These are phyloP conservation scores for Aphodius sticticus DNA, from an alignment of 2,888 invertebrate species.

Conservation along the genomic window DNA sequence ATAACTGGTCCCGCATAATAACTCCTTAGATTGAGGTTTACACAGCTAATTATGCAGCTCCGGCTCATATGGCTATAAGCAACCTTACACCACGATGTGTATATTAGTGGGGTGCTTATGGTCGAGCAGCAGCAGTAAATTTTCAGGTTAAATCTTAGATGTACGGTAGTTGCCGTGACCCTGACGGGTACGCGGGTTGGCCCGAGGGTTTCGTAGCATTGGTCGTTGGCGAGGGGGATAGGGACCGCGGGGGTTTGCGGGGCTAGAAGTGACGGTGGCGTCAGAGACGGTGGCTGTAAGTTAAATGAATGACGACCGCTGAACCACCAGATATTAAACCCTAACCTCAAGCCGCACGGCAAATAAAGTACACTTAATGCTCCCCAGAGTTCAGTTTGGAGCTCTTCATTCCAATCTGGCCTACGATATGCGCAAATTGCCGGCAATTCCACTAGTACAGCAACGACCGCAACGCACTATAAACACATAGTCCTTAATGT, in stretches of 20 bases:
- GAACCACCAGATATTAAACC: conserved; percentile 60
- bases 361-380: conserved; percentile 59
- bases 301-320: conserved; percentile 59
- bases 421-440: conserved; percentile 44
- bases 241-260: conserved; percentile 4
- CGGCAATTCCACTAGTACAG: conserved; percentile 31
- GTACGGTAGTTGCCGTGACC: conserved; percentile 27
- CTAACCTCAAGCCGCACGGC: conserved; percentile 57
- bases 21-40: neutral
- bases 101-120: conserved; percentile 34
- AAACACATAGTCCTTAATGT: neutral
- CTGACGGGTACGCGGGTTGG: conserved; percentile 23
- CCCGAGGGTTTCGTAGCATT: conserved; percentile 23
- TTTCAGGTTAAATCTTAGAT: conserved; percentile 34
- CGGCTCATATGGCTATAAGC: conserved; percentile 14
- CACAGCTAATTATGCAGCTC: conserved; percentile 15
- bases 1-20: neutral
- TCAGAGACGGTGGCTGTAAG: conserved; percentile 50
- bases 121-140: conserved; percentile 30
- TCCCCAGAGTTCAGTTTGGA: conserved; percentile 49
- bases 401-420: conserved; percentile 49
- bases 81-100: conserved; percentile 11
- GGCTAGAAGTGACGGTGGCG: conserved; percentile 34
- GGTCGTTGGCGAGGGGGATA: conserved; percentile 18
- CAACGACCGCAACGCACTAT: neutral